These are phyloP conservation scores for Phasianus colchicus DNA, from an alignment of 2,113 vertebrate genomes.

Conservation along the genomic window DNA sequence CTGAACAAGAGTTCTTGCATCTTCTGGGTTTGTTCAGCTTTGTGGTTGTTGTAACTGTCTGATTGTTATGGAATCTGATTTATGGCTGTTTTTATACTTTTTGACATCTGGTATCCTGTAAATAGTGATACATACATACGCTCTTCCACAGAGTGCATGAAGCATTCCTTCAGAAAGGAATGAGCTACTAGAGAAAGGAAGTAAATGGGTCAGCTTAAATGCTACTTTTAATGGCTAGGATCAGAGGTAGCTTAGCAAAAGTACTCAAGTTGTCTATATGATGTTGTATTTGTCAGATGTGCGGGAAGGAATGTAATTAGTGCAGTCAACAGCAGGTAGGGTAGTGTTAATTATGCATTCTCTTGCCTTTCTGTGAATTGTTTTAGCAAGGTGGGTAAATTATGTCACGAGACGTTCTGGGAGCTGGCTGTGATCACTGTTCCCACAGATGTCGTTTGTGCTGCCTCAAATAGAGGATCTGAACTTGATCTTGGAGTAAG, in stretches of 20 bases:
- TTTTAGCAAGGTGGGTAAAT: neutral
- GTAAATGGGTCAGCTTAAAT: neutral
- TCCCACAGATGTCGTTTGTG: neutral
- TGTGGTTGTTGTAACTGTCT: neutral
- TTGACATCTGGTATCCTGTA: neutral
- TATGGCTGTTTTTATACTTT: neutral
- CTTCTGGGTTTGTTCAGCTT: neutral
- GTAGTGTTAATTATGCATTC: neutral
- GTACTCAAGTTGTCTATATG: neutral
- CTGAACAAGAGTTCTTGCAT: neutral
- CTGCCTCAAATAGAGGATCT: neutral
- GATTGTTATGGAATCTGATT: neutral
- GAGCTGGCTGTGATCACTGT: neutral
- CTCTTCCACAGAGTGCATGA: neutral
- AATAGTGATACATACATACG: neutral
- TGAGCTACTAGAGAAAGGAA: neutral
- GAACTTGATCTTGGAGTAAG: neutral
- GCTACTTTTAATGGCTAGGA: neutral
- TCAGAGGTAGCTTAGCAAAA: neutral
- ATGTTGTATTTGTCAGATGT: neutral
- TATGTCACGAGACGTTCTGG: neutral
- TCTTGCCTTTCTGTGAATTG: neutral
- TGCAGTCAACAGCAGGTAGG: neutral
- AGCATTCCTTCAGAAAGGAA: neutral
- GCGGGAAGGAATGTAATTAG: constrained; percentile 1